phyloP scores from a whole-genome alignment of 2,797 vertebrate species.

The Myioborus melanocephalus region DNA sequence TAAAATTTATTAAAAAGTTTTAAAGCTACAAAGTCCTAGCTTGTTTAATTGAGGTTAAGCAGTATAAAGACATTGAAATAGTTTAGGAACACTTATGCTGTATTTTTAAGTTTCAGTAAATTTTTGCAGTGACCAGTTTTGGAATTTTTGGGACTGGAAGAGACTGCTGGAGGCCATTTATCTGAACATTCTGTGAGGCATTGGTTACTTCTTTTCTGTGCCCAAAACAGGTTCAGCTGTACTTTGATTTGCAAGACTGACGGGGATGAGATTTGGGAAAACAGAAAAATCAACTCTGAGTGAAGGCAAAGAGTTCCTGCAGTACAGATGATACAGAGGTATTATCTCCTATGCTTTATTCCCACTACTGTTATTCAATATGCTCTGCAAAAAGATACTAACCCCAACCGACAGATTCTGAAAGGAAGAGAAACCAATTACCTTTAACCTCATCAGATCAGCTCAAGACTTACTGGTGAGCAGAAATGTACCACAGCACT shows the following conservation, averaged over 20 bases:
- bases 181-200: neutral
- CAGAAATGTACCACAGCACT: neutral
- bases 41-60: neutral
- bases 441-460: neutral
- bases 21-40: neutral
- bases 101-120: neutral
- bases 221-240: neutral
- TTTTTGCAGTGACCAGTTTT: neutral
- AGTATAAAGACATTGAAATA: neutral
- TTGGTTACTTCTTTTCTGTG: neutral
- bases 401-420: neutral
- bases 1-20: neutral
- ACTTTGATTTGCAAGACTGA: neutral
- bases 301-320: neutral
- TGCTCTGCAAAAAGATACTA: neutral
- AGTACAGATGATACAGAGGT: neutral
- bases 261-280: neutral
- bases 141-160: neutral
- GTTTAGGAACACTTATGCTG: neutral
- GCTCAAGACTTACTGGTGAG: neutral
- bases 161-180: neutral
- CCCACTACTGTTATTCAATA: neutral
- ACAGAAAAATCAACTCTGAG: neutral
- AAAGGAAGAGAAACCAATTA: neutral
- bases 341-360: neutral